A percentile compares a stretch with the other conserved stretches of the same genome.
Conservation (phyloP, 2,797 vertebrate species). For the Champsocephalus esox region DNA sequence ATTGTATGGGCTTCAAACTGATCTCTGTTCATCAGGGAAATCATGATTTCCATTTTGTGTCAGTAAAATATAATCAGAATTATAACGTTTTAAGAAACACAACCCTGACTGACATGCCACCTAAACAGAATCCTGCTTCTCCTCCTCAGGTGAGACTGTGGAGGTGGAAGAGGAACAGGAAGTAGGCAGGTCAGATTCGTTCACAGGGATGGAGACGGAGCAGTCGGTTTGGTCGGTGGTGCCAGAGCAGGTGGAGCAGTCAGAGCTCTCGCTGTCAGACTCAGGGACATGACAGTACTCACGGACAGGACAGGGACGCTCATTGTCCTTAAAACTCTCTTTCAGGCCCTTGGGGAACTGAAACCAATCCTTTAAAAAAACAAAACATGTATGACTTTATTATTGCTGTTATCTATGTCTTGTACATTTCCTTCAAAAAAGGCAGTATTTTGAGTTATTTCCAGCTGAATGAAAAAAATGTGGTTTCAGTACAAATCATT, state of each 20-base stretch:
- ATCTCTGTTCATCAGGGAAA: neutral
- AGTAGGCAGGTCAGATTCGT: constrained; percentile 52
- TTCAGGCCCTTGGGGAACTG: constrained; percentile 89
- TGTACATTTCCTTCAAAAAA: neutral
- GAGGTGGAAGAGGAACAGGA: constrained; percentile 52
- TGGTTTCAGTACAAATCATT: neutral
- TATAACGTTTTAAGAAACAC: neutral
- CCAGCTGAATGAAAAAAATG: neutral
- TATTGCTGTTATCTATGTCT: neutral
- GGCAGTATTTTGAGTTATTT: neutral
- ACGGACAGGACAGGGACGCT: constrained; percentile 88
- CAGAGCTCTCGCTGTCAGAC: constrained; percentile 58
- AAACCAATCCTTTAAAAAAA: constrained; percentile 86
- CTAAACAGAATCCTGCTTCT: constrained; percentile 29
- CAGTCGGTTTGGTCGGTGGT: constrained; percentile 1
- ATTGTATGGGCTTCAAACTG: neutral
- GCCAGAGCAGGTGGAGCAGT: constrained; percentile 42
- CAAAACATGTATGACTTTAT: neutral
- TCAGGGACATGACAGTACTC: constrained; percentile 79
- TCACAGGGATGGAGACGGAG: constrained; percentile 31
- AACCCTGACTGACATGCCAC: neutral
- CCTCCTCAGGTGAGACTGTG: constrained; percentile 34
- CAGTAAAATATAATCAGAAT: neutral
- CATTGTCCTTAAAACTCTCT: constrained; percentile 89
- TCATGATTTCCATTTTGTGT: neutral